These are phyloP conservation scores for Mus spicilegus DNA, from an alignment of 2,113 vertebrate species.

Conservation along the genomic window DNA sequence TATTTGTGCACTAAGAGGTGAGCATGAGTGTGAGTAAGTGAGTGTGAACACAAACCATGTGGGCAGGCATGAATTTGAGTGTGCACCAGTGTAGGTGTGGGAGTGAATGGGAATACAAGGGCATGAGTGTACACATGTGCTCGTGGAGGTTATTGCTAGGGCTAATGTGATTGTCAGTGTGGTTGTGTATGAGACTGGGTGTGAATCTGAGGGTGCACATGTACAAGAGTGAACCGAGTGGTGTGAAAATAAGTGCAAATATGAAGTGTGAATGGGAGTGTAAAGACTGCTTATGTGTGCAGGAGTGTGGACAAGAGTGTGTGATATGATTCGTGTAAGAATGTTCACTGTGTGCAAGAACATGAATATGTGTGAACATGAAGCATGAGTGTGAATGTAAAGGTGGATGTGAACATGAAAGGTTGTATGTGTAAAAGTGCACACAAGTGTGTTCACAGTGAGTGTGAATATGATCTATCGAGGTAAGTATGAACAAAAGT, in stretches of 20 bases:
- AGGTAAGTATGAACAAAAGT: background rate
- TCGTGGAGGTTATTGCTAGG: background rate
- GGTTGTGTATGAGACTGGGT: background rate
- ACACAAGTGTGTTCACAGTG: background rate
- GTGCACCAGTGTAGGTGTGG: background rate
- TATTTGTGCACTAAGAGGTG: background rate
- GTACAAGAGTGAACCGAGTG: background rate
- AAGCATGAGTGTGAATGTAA: background rate
- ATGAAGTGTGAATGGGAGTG: background rate
- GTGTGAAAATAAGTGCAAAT: background rate
- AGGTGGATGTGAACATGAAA: background rate
- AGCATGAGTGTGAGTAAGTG: background rate
- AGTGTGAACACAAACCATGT: background rate
- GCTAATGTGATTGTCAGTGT: background rate
- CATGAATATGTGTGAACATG: background rate
- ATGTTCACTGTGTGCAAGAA: background rate
- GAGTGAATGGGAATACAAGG: background rate
- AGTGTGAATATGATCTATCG: background rate
- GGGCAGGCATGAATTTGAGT: background rate
- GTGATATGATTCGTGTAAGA: background rate
- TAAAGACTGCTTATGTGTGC: too few relatives aligned
- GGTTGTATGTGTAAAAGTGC: background rate
- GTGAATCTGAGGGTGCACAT: background rate
- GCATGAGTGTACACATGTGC: background rate
- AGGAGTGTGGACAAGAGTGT: background rate